Base-by-base conservation (phyloP, 1,140 invertebrate genomes). In the Cydia amplana region DNA sequence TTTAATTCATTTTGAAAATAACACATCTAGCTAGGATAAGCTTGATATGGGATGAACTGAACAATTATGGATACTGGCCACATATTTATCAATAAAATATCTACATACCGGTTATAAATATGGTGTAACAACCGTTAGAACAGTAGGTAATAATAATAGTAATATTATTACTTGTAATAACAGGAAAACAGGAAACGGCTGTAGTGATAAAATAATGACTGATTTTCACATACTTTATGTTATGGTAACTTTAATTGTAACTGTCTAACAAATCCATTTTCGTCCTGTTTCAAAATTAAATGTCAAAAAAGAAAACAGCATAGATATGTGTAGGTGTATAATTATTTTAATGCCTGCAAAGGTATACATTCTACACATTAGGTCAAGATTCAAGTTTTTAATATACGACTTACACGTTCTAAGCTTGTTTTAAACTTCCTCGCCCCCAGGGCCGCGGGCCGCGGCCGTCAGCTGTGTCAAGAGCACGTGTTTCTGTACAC, bases 381-480 rank as follows among this genome's bases (percentile, higher is more conserved):
- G 40, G 40, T 51, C 49, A 51, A 3, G n/a, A 51, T 55, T 55
- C 51, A 18, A 55, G 43, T 46, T 46, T 46, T 2, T 14, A 64
- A 64, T 28, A 18, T 36, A 28, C 16, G 5, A 43, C 36, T 70
- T 70, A 36, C 20, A 23, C 16, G 3, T 70, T 70, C 28, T 70
- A 64, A 25, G 25, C 28, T 36, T 70, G n/a, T 36, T 70, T 70
- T 18, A 18, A 36, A 36, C 43, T 36, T 36, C 18, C 28, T n/a
- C 1, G n/a, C n/a, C 16, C 65, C 65, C 28, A 72, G 32, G 60
- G 40, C 72, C 79, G 78, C 76, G 32, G 60, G 40, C 72, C 79
- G 78, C 76, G 63, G 67, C 49, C 60, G 77, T 76, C 82, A 86
- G 84, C 81, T 83, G 82, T 79, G 76, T 80, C 76, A 79, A 78